Conservation (phyloP, 2,888 invertebrate genomes). For the Galerucella pusilla region DNA sequence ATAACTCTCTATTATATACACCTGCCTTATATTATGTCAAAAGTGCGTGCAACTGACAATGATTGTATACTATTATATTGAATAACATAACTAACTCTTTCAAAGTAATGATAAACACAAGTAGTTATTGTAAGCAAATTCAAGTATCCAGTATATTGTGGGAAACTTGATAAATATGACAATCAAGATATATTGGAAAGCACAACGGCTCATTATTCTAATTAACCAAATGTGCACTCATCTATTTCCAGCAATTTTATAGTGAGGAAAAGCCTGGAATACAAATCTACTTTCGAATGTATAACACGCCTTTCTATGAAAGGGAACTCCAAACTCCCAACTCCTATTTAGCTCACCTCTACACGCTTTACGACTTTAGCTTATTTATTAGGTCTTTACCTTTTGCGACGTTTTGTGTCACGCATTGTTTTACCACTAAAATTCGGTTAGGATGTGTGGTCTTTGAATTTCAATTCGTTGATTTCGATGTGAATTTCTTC, state of each 20-base stretch:
- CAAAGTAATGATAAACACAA: too few species aligned
- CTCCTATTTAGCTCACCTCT: conserved; percentile 35
- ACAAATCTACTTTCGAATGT: conserved; percentile 54
- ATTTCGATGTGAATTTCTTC: conserved; percentile 26
- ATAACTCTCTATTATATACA: too few species aligned
- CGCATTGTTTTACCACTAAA: conserved; percentile 35
- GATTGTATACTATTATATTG: too few species aligned
- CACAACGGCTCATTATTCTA: conserved; percentile 5
- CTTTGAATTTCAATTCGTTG: conserved; percentile 34
- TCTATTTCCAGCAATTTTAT: conserved; percentile 27
- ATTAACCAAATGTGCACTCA: conserved; percentile 30
- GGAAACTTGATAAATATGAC: background rate
- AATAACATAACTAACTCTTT: too few species aligned
- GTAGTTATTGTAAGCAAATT: too few species aligned
- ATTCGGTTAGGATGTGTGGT: conserved; percentile 35
- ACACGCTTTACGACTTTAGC: conserved; percentile 33
- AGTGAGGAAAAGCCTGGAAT: conserved; percentile 54
- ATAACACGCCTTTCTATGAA: conserved; percentile 49
- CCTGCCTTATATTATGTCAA: too few species aligned
- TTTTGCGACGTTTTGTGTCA: conserved; percentile 33
- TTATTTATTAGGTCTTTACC: conserved; percentile 41
- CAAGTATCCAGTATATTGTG: background rate
- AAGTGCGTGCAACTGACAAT: too few species aligned
- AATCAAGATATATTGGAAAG: background rate
- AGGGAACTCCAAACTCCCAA: conserved; percentile 26